Percentiles rank a stretch among this genome's conserved stretches.
These are phyloP conservation scores for Eristalis arbustorum DNA, from an alignment of 2,888 invertebrate genomes.

Conservation along the genomic window DNA sequence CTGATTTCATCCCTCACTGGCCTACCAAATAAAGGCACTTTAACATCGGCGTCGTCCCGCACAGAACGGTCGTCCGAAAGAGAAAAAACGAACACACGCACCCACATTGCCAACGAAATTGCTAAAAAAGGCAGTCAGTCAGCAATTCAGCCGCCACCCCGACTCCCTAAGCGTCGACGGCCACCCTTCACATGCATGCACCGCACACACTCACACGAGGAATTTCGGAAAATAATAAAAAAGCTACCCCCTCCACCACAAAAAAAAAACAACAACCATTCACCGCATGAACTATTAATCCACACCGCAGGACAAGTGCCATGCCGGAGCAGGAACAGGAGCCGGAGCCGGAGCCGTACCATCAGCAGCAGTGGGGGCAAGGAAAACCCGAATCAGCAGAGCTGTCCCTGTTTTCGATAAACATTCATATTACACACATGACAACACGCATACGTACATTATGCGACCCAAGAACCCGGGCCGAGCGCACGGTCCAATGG, in stretches of 20 bases:
- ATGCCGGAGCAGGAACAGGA: not conserved
- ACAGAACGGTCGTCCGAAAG: not conserved
- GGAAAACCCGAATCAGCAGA: slow-evolving; percentile 25
- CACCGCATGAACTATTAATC: slow-evolving; percentile 70
- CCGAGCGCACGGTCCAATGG: not conserved
- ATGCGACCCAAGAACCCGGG: slow-evolving; percentile 9
- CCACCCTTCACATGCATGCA: slow-evolving; percentile 12
- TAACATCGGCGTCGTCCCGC: slow-evolving; percentile 48
- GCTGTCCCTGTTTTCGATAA: slow-evolving; percentile 43
- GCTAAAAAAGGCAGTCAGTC: slow-evolving; percentile 68
- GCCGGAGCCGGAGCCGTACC: too few relatives aligned
- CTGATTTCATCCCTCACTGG: slow-evolving; percentile 69
- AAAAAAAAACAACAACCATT: slow-evolving; percentile 50
- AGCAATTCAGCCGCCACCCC: slow-evolving; percentile 52
- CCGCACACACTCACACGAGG: not conserved
- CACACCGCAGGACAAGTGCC: slow-evolving; percentile 65
- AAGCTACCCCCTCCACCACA: slow-evolving; percentile 44
- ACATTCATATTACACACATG: slow-evolving; percentile 67
- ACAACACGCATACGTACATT: slow-evolving; percentile 39
- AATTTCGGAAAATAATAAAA: slow-evolving; percentile 44
- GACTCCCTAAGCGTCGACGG: slow-evolving; percentile 37
- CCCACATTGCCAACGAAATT: slow-evolving; percentile 47
- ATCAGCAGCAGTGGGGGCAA: not conserved
- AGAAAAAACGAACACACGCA: not conserved
- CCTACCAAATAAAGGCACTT: slow-evolving; percentile 68